phyloP scores from a whole-genome alignment of 2,888 invertebrate genomes.

The Mythimna lalbum region DNA sequence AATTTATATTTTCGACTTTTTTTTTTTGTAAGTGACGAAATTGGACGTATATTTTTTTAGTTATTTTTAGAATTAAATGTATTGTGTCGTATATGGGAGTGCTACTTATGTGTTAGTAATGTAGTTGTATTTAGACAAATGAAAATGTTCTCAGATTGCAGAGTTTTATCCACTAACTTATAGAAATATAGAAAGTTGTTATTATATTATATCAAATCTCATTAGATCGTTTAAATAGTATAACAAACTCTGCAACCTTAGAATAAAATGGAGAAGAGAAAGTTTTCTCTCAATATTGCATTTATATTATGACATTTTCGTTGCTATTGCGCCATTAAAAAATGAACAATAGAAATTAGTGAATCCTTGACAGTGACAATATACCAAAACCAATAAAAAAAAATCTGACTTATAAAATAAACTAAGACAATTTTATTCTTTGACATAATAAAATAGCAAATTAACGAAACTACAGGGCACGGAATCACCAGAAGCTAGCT shows the following conservation, averaged over 20 bases:
- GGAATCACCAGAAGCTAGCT: not conserved
- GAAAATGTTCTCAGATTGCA: constrained; percentile 45
- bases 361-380: constrained; percentile 38
- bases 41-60: constrained; percentile 50
- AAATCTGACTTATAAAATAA: constrained; percentile 4
- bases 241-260: constrained; percentile 47
- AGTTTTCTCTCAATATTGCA: constrained; percentile 52
- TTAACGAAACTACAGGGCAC: not conserved
- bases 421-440: not conserved
- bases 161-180: constrained; percentile 45
- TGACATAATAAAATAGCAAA: not conserved
- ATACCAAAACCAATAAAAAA: not conserved
- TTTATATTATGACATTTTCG: constrained; percentile 58
- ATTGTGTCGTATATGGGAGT: constrained; percentile 57
- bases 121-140: constrained; percentile 40
- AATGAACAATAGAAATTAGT: constrained; percentile 41
- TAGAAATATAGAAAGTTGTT: constrained; percentile 57
- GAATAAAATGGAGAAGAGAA: constrained; percentile 24
- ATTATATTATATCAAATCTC: constrained; percentile 63
- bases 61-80: constrained; percentile 38
- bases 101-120: constrained; percentile 43
- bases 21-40: constrained; percentile 46
- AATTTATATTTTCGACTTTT: constrained; percentile 63
- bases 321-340: constrained; percentile 33
- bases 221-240: constrained; percentile 54